A percentile compares a stretch with the other conserved stretches of the same genome.
These are phyloP conservation scores for Sylvia atricapilla DNA, from an alignment of 2,113 vertebrate species.

Conservation along the genomic window DNA sequence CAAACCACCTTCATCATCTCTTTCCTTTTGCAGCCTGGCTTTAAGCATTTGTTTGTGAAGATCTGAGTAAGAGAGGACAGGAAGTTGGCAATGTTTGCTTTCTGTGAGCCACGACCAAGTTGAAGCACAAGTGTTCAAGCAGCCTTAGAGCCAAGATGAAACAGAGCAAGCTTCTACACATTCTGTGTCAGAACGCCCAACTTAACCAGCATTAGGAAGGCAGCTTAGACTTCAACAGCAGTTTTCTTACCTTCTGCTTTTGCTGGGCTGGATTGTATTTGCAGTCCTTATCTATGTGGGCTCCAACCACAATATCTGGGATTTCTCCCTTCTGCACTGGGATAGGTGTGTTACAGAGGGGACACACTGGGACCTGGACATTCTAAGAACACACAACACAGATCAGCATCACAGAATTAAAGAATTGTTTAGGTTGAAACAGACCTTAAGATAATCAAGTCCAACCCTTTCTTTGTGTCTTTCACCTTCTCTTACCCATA, in stretches of 20 bases:
- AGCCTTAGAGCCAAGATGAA: background rate
- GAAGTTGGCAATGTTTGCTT: background rate
- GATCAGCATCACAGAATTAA: background rate
- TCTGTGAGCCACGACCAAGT: background rate
- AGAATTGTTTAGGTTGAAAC: background rate
- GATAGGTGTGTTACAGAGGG: conserved; percentile 83
- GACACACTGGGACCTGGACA: conserved; percentile 90
- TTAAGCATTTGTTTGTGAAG: conserved; percentile 86
- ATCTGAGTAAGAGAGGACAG: conserved; percentile 72
- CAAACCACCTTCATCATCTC: conserved; percentile 88
- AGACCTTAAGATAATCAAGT: background rate
- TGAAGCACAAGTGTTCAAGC: background rate
- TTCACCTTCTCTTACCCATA: background rate
- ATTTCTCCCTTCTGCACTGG: conserved; percentile 85
- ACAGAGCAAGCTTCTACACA: background rate
- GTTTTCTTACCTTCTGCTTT: conserved; percentile 79
- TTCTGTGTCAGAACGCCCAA: background rate
- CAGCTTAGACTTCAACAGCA: background rate
- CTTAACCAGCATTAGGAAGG: background rate
- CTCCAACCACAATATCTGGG: conserved; percentile 86
- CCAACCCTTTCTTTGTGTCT: background rate
- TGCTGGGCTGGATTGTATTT: conserved; percentile 78
- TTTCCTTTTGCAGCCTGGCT: conserved; percentile 87
- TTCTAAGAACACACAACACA: conserved; percentile 71
- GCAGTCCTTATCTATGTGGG: conserved; percentile 89